A percentile compares a stretch with the other conserved stretches of the same genome.
Evolutionary conservation across 2,797 vertebrate species (phyloP).

Genomic region (Poecilia velifera): DNA sequence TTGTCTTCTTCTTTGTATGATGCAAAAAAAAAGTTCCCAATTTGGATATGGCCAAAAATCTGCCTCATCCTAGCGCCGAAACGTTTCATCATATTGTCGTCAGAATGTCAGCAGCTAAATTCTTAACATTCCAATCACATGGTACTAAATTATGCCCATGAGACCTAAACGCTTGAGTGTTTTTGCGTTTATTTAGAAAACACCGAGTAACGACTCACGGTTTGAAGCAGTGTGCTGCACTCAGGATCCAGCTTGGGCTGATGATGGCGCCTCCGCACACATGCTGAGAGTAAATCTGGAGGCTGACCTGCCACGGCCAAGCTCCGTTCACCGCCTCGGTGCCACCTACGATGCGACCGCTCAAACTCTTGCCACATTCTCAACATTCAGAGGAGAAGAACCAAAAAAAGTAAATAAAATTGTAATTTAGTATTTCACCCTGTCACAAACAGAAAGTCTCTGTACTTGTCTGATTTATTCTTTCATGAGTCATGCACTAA

Average conservation of each 20-base stretch:
- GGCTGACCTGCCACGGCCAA: conserved; percentile 96
- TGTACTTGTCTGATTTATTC: neutral
- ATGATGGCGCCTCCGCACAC: conserved; percentile 91
- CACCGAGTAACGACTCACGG: conserved; percentile 65
- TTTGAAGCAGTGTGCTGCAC: conserved; percentile 91
- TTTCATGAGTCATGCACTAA: neutral
- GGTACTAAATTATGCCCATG: neutral
- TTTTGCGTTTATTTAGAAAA: neutral
- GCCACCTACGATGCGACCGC: conserved; percentile 87
- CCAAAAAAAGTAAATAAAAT: neutral
- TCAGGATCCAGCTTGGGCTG: conserved; percentile 86
- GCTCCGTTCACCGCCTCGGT: conserved; percentile 61
- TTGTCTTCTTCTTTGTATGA: too few relatives aligned
- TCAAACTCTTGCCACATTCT: conserved; percentile 59
- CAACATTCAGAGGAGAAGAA: neutral
- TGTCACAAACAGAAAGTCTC: neutral
- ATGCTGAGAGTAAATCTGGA: conserved; percentile 78
- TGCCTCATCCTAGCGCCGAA: too few relatives aligned
- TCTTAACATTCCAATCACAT: neutral
- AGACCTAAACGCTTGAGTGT: neutral
- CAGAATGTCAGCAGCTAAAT: neutral
- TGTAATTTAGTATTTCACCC: neutral
- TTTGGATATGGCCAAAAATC: too few relatives aligned
- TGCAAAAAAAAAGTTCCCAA: too few relatives aligned
- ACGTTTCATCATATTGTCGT: too few relatives aligned